A percentile compares a stretch with the other conserved stretches of the same genome.
These are phyloP conservation scores for Halictus rubicundus DNA, from an alignment of 1,140 invertebrate genomes.

Conservation along the genomic window DNA sequence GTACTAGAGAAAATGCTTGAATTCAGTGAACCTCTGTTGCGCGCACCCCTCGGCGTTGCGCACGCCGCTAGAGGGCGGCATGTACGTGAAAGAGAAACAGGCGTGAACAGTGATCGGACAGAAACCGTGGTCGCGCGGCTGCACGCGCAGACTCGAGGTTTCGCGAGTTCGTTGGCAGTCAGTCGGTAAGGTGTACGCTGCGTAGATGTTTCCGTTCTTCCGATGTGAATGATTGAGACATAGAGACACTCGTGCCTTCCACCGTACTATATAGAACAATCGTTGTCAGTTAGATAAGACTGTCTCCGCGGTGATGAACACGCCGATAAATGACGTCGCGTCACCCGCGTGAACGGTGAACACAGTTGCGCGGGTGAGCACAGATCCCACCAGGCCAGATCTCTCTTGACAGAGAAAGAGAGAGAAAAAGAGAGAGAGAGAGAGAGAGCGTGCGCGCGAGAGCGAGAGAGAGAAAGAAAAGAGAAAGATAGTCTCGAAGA, in stretches of 20 bases:
- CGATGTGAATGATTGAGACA: not conserved
- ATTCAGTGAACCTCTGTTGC: too few species aligned
- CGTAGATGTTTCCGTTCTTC: not conserved
- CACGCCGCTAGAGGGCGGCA: too few species aligned
- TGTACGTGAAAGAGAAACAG: too few species aligned
- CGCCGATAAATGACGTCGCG: not conserved
- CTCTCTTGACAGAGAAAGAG: too few species aligned
- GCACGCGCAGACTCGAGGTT: conserved; percentile 18
- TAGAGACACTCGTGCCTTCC: not conserved
- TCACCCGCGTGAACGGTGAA: conserved; percentile 32
- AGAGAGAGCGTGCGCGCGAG: too few species aligned
- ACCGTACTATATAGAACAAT: not conserved
- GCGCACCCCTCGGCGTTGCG: too few species aligned
- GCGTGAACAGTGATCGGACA: too few species aligned
- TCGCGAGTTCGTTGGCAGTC: conserved; percentile 17
- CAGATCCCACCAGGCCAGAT: conserved; percentile 10
- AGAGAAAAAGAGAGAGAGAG: too few species aligned
- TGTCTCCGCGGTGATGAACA: not conserved
- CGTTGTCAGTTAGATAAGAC: not conserved
- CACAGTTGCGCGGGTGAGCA: conserved; percentile 17
- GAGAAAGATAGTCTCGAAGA: too few species aligned
- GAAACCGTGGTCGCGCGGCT: too few species aligned
- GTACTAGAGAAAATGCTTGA: too few species aligned
- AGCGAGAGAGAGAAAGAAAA: too few species aligned
- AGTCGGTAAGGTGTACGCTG: conserved; percentile 32